These are phyloP conservation scores for Ridgeia piscesae DNA, from an alignment of 1,140 invertebrate species.

Conservation along the genomic window DNA sequence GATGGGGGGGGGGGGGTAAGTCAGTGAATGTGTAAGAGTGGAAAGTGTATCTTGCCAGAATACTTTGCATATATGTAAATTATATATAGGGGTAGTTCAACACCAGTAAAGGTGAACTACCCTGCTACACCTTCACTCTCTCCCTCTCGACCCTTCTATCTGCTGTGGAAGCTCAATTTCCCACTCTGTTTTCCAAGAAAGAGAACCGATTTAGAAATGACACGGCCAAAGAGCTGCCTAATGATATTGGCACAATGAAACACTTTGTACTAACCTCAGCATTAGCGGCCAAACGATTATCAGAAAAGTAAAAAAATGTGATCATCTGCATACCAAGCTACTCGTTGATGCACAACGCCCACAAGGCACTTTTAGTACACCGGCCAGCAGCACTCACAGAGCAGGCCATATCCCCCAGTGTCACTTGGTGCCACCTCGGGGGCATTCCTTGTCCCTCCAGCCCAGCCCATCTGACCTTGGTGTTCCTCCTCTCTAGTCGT, in stretches of 20 bases:
- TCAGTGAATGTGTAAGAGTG: too few relatives aligned
- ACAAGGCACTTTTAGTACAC: not conserved
- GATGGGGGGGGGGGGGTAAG: too few relatives aligned
- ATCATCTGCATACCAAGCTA: not conserved
- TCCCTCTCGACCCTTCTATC: too few relatives aligned
- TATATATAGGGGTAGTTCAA: too few relatives aligned
- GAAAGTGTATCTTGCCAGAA: too few relatives aligned
- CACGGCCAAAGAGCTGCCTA: not conserved
- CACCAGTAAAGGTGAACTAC: too few relatives aligned
- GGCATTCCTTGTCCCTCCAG: too few relatives aligned
- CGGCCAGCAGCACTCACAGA: not conserved
- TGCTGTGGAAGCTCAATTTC: not conserved
- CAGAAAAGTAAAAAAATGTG: not conserved
- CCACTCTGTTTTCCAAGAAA: not conserved
- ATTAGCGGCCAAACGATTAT: not conserved
- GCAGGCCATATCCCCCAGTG: too few relatives aligned
- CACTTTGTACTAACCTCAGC: not conserved
- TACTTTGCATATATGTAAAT: too few relatives aligned
- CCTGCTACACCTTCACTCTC: too few relatives aligned
- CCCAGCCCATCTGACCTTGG: too few relatives aligned
- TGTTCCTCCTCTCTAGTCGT: not conserved
- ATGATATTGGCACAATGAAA: not conserved
- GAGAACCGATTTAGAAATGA: not conserved
- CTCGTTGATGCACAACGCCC: not conserved
- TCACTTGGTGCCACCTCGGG: too few relatives aligned